Percentiles rank a stretch among this genome's conserved stretches.
These are phyloP conservation scores for Caenorhabditis auriculariae DNA, from an alignment of 2,888 invertebrate species.

Conservation along the genomic window DNA sequence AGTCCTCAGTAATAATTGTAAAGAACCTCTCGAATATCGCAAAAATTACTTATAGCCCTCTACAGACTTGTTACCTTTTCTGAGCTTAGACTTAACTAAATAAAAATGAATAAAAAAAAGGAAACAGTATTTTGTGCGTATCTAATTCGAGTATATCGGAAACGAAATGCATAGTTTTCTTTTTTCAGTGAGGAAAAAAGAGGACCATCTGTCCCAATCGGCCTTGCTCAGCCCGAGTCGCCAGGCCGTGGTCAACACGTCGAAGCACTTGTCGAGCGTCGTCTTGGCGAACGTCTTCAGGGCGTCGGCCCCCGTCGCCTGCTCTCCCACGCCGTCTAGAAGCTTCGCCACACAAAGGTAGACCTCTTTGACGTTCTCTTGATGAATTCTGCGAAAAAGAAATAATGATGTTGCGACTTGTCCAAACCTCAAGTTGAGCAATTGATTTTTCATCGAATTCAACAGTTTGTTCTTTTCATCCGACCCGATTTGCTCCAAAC, in stretches of 20 bases:
- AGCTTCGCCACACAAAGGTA: conserved; percentile 16
- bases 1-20: no score
- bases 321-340: conserved; percentile 25
- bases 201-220: background rate
- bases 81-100: no score
- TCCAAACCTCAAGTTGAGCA: no score
- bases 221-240: background rate
- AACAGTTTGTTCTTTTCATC: conserved; percentile 1
- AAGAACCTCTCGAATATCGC: no score
- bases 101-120: no score
- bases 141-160: no score
- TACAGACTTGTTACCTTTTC: no score
- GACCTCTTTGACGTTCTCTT: conserved; percentile 12
- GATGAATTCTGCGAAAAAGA: conserved; percentile 9
- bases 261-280: background rate
- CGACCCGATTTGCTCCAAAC: conserved; percentile 2
- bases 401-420: no score
- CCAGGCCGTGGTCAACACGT: background rate
- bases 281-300: background rate
- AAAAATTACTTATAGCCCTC: no score
- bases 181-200: no score
- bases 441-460: conserved; percentile 1
- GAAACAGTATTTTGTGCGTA: no score
- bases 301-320: background rate
- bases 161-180: no score